Conservation (phyloP, 1,140 invertebrate genomes). For the Drosophila watanabei region DNA sequence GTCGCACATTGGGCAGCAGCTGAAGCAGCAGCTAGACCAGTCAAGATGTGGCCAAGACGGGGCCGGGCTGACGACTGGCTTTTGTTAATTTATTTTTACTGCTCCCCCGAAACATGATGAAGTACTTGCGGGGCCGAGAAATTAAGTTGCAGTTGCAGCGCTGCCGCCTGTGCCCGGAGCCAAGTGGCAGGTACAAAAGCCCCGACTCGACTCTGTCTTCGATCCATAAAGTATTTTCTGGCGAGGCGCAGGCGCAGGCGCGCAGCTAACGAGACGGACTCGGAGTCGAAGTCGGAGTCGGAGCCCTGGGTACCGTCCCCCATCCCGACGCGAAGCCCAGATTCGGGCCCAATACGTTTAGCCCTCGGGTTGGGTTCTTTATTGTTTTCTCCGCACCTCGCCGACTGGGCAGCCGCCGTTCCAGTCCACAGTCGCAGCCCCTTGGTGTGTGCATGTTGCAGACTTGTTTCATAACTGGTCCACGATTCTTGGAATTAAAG, state of each 20-base stretch:
- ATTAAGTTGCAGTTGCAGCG: slow-evolving; percentile 73
- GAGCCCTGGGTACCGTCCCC: neutral
- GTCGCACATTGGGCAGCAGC: slow-evolving; percentile 59
- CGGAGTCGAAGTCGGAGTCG: neutral
- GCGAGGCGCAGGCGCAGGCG: slow-evolving; percentile 62
- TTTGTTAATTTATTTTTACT: slow-evolving; percentile 78
- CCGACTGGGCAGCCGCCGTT: neutral
- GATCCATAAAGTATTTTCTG: slow-evolving; percentile 74
- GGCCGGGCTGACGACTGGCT: slow-evolving; percentile 38
- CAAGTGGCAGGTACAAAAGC: slow-evolving; percentile 76
- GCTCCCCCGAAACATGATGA: slow-evolving; percentile 67
- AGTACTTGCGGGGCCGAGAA: slow-evolving; percentile 64
- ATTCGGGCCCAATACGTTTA: slow-evolving; percentile 57
- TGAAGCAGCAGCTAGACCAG: slow-evolving; percentile 65
- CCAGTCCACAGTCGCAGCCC: neutral
- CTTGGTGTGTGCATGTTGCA: slow-evolving; percentile 71
- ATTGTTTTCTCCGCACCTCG: slow-evolving; percentile 60
- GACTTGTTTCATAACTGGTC: slow-evolving; percentile 85
- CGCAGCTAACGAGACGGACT: slow-evolving; percentile 64
- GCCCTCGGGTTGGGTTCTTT: slow-evolving; percentile 75
- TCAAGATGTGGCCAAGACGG: slow-evolving; percentile 39
- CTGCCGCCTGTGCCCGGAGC: slow-evolving; percentile 37
- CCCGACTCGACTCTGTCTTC: slow-evolving; percentile 32
- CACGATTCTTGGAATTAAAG: slow-evolving; percentile 80
- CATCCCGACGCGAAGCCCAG: slow-evolving; percentile 24